A percentile compares a stretch with the other conserved stretches of the same genome.
Evolutionary conservation across 2,797 vertebrate species (phyloP).

Genomic region (Gymnocypris eckloni): DNA sequence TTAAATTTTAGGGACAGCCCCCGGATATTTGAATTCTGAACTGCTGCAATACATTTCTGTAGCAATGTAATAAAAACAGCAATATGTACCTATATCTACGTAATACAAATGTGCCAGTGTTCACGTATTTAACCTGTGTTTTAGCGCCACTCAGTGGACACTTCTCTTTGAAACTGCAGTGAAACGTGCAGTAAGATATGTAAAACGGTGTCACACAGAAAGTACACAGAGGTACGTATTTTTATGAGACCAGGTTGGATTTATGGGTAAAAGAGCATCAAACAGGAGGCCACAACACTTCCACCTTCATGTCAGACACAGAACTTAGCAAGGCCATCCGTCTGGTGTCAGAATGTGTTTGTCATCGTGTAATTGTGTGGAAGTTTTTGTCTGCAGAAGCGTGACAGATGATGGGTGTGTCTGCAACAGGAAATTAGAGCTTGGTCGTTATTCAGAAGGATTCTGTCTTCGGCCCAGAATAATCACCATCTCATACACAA

Average conservation of each 20-base stretch:
- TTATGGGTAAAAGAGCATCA: slow-evolving; percentile 39
- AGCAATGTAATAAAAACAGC: no score
- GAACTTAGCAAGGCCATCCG: slow-evolving; percentile 18
- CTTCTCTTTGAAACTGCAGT: no score
- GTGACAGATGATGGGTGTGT: slow-evolving; percentile 15
- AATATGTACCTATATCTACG: no score
- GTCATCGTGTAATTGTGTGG: slow-evolving; percentile 29
- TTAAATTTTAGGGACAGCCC: no score
- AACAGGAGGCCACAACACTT: slow-evolving; percentile 27
- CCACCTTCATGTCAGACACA: slow-evolving; percentile 18
- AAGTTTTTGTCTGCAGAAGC: slow-evolving; percentile 7
- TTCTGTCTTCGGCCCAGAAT: not conserved
- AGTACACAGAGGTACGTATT: no score
- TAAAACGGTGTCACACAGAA: no score
- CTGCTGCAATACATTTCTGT: no score
- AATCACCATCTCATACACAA: slow-evolving; percentile 18
- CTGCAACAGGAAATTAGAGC: slow-evolving; percentile 5
- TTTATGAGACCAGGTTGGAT: not conserved
- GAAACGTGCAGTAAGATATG: no score
- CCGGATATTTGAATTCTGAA: no score
- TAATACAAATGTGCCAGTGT: no score
- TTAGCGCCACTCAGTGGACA: no score
- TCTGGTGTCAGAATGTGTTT: slow-evolving; percentile 21
- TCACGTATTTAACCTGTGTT: no score
- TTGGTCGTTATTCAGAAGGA: not conserved